Base-by-base conservation (phyloP, 2,113 vertebrate species). In the Crocuta crocuta region DNA sequence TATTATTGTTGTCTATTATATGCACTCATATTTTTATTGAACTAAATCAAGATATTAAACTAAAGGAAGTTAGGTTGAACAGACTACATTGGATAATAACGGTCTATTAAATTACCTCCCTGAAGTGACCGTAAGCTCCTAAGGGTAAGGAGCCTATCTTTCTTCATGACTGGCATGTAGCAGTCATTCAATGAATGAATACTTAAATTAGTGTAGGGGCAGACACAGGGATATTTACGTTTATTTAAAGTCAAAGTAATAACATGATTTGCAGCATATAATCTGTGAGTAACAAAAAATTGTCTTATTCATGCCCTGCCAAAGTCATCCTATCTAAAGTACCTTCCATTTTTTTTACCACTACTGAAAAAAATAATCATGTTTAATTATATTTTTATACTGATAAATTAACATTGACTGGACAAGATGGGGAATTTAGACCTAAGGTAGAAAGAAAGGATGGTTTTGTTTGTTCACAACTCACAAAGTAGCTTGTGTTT, bases 401-500 rank as follows among this genome's bases (percentile, higher is more conserved):
- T 53, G 81, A 66, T 1, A 63, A 73, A 79, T 55, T 65, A 68
- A 93, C 43, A 95, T 9, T 50, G 31, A 70, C 11, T 48, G 63
- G 48, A 92, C 7, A 80, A 74, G 33, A 76, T 17, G 28, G 55
- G 61, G 70, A 58, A 71, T 10, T 70, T 53, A 86, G 45, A 80
- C 8, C 23, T 43, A 26, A 82, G 33, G 35, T 31, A 31, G 28
- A 91, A 82, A 55, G 66, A 91, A 92, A 68, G 50, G 17, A 23
- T 0, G 50, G 48, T 43, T 43, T 80, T 78, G 65, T n/a, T 93
- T 91, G 65, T 73, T 86, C 53, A 85, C 43, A 76, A 78, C 6
- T 58, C 43, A 71, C n/a, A 89, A 86, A 85, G 91, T 10, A 68
- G 61, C 17, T 71, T 79, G 88, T 63, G 23, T 93, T 89, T 97